Percentiles rank a stretch among this genome's conserved stretches.
These are phyloP conservation scores for Hypotaenidia okinawae DNA, from an alignment of 2,797 vertebrate genomes.

Conservation along the genomic window DNA sequence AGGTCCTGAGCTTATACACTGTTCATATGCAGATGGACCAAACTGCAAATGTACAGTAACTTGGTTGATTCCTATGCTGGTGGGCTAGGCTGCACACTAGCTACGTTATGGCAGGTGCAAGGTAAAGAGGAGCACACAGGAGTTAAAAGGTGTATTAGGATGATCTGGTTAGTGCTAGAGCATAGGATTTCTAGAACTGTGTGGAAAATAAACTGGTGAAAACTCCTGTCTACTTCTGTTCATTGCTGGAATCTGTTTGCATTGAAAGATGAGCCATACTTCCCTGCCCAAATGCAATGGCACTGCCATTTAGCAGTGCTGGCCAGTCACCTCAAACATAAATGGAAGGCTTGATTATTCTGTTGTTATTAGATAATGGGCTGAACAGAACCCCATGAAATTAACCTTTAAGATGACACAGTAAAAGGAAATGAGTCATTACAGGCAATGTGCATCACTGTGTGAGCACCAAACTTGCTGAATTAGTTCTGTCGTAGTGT, in stretches of 20 bases:
- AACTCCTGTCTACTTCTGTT: not conserved
- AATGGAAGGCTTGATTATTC: not conserved
- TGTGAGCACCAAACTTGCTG: slow-evolving; percentile 3
- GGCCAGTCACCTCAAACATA: not conserved
- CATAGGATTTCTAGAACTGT: not conserved
- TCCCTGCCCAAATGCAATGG: not conserved
- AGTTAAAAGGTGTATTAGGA: not conserved
- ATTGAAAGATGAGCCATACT: not conserved
- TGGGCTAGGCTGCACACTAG: not conserved
- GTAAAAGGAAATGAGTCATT: slow-evolving; percentile 61
- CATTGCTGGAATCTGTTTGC: not conserved
- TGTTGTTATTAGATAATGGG: not conserved
- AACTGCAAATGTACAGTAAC: not conserved
- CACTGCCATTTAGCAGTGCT: not conserved
- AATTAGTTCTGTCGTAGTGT: slow-evolving; percentile 41
- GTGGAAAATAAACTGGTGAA: not conserved
- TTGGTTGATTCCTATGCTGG: too few species aligned
- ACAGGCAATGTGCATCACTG: not conserved
- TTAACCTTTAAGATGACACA: slow-evolving; percentile 56
- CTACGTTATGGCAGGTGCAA: not conserved
- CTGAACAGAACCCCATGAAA: slow-evolving; percentile 17
- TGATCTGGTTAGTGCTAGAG: not conserved
- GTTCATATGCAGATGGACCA: not conserved
- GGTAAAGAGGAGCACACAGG: not conserved
- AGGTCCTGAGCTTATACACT: not conserved